A percentile compares a stretch with the other conserved stretches of the same genome.
phyloP scores from a whole-genome alignment of 2,113 vertebrate species.

The Pogonocichla stellata region DNA sequence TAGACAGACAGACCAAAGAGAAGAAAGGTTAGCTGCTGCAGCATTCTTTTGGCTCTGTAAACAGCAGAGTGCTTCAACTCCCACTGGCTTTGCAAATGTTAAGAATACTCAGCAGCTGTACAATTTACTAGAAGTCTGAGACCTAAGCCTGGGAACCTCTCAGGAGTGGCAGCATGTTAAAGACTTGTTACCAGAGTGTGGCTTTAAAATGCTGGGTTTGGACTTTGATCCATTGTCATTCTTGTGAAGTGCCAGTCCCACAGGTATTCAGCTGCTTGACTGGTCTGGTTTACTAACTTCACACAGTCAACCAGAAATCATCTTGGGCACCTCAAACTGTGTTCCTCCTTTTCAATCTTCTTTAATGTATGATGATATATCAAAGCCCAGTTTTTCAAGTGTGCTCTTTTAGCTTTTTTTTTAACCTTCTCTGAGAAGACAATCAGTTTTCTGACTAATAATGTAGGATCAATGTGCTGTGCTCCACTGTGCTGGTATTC shows the following conservation, averaged over 20 bases:
- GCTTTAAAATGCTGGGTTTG: neutral
- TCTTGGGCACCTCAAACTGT: neutral
- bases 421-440: neutral
- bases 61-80: neutral
- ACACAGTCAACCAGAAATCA: neutral
- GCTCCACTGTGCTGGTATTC: neutral
- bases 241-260: neutral
- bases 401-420: neutral
- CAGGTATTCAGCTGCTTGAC: neutral
- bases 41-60: neutral
- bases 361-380: neutral
- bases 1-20: neutral
- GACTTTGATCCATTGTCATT: neutral
- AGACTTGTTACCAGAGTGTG: neutral
- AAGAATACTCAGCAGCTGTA: neutral
- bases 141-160: neutral
- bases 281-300: neutral
- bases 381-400: neutral
- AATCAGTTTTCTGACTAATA: neutral
- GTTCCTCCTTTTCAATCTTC: neutral
- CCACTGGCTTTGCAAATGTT: neutral
- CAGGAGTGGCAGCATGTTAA: neutral
- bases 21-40: neutral
- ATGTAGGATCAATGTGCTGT: neutral
- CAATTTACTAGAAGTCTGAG: neutral